Base-by-base conservation (phyloP, 2,113 vertebrate genomes). In the Egretta garzetta region DNA sequence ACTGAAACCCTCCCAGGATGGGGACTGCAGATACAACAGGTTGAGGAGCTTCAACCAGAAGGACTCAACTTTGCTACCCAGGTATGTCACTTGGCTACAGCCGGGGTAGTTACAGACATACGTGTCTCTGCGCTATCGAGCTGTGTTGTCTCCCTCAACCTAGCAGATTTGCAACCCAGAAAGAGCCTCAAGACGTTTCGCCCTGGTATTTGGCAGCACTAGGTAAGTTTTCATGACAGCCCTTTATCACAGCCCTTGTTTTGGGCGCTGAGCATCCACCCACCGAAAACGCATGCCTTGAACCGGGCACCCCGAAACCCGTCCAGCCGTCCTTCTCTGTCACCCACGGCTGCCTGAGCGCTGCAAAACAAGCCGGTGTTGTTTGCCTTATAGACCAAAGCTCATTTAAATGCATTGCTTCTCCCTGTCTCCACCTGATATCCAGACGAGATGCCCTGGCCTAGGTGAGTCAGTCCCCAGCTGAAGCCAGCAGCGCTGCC, bases 351-450 rank as follows among this genome's bases (percentile, higher is more conserved):
- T 41, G 49, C 41, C 79, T 17, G 17, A n/a, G 67, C 0, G 2
- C 93, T 66, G 68, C 92, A 67, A 71, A 96, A 76, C 77, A 76
- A 83, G 85, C 37, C 0, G 6, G 55, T 14, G 47, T 32, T 66
- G 63, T 90, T 94, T 74, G 75, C 73, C 77, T 68, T 75, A 4
- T 19, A 67, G 93, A 96, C 81, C 64, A 79, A 86, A 95, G 89
- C 94, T 95, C 72, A 55, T 96, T 77, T 67, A 50, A 93, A 94
- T 86, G 79, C 79, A 1, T 5, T 19, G 55, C 92, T 97, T 93
- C 90, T 95, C 86, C 71, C 27, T 32, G 81, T 80, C 90, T 95
- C 95, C 75, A 73, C 74, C 71, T 95, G 95, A 90, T 93, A 94
- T 10, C 79, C 90, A 95, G 90, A 94, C 59, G 1, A 91, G 96